These are phyloP conservation scores for Stenotaenia linearis DNA, from an alignment of 2,888 invertebrate species.

Conservation along the genomic window DNA sequence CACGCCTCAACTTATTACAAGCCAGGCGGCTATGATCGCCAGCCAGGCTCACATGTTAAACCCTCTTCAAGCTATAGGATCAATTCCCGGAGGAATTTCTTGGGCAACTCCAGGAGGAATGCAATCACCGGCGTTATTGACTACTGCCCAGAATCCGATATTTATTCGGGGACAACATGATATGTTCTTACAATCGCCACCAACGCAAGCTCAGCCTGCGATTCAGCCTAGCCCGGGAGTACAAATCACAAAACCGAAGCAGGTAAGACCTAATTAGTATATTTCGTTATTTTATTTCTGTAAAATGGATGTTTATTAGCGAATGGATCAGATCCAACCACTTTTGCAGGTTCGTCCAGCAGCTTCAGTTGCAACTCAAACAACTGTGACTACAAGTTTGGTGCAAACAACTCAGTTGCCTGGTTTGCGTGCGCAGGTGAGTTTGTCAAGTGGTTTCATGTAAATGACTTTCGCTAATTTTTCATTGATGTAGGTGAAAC, in stretches of 20 bases:
- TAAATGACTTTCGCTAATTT: too few species aligned
- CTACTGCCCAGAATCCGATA: conserved; percentile 67
- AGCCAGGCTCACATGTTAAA: conserved; percentile 65
- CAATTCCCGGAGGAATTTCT: conserved; percentile 48
- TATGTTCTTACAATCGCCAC: conserved; percentile 76
- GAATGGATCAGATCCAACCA: conserved; percentile 19
- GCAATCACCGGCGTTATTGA: conserved; percentile 62
- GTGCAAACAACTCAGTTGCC: conserved; percentile 28
- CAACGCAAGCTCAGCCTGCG: conserved; percentile 54
- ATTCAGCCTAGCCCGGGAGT: conserved; percentile 35
- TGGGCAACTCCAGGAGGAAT: conserved; percentile 57
- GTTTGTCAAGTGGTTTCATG: not conserved
- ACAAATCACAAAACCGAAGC: conserved; percentile 36
- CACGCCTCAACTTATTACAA: conserved; percentile 54
- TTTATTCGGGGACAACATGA: conserved; percentile 71
- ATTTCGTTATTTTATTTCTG: not conserved
- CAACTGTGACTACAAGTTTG: conserved; percentile 28
- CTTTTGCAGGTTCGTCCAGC: conserved; percentile 29
- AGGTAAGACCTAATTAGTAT: not conserved
- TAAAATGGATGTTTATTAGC: not conserved
- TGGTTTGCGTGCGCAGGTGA: conserved; percentile 31
- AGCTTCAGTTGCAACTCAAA: conserved; percentile 32
- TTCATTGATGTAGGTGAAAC: conserved; percentile 38
- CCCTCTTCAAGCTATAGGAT: conserved; percentile 56
- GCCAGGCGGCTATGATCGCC: conserved; percentile 55